Conservation (phyloP, 2,888 invertebrate genomes). For the Brenthis ino region DNA sequence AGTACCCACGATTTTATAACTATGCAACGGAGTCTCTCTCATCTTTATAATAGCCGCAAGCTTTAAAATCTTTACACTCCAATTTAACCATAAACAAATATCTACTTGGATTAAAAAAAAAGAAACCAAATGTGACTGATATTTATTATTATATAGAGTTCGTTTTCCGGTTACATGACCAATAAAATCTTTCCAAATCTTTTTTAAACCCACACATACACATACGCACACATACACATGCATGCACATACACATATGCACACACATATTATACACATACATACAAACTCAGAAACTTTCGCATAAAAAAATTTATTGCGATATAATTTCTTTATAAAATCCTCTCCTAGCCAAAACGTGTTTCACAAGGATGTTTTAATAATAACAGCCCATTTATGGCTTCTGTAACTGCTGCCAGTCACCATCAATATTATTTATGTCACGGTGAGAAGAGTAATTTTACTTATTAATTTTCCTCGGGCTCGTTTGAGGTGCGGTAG, state of each 20-base stretch:
- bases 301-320: too few relatives aligned
- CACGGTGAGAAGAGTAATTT: constrained; percentile 72
- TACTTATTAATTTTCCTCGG: constrained; percentile 74
- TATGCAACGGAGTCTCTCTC: constrained; percentile 65
- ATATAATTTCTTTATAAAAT: constrained; percentile 13
- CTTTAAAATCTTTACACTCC: constrained; percentile 65
- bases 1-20: constrained; percentile 64
- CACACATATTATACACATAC: too few relatives aligned
- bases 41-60: constrained; percentile 67
- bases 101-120: constrained; percentile 62
- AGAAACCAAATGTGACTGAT: constrained; percentile 51
- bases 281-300: too few relatives aligned
- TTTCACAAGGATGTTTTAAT: constrained; percentile 35
- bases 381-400: constrained; percentile 56
- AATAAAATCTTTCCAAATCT: too few relatives aligned
- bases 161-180: too few relatives aligned
- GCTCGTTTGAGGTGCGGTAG: constrained; percentile 64
- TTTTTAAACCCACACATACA: too few relatives aligned
- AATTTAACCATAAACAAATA: constrained; percentile 71
- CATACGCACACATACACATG: too few relatives aligned
- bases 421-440: constrained; percentile 76
- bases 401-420: constrained; percentile 65
- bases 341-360: constrained; percentile 27
- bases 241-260: too few relatives aligned
- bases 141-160: constrained; percentile 1